A percentile compares a stretch with the other conserved stretches of the same genome.
These are phyloP conservation scores for Octomys mimax DNA, from an alignment of 2,797 vertebrate species.

Conservation along the genomic window DNA sequence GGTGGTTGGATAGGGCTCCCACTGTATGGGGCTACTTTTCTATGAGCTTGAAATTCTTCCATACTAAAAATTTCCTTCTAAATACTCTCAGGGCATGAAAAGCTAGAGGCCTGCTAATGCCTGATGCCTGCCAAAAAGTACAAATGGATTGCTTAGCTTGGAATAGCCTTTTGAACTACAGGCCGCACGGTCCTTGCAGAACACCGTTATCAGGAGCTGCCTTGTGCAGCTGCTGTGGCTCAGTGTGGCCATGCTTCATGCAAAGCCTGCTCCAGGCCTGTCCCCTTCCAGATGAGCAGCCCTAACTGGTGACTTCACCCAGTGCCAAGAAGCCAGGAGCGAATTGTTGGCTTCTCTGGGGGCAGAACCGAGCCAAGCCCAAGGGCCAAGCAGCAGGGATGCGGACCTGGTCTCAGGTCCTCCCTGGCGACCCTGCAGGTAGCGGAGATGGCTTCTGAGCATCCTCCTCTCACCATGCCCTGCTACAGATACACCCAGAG, in stretches of 20 bases:
- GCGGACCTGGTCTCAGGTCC: neutral
- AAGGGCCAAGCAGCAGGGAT: neutral
- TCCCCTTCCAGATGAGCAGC: neutral
- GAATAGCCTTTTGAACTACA: slow-evolving; percentile 34
- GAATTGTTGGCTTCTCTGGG: neutral
- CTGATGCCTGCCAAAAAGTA: slow-evolving; percentile 40
- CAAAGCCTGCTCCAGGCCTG: neutral
- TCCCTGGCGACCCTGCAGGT: neutral
- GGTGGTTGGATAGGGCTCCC: neutral
- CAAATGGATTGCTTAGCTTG: neutral
- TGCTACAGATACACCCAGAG: slow-evolving; percentile 62
- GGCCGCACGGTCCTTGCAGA: neutral
- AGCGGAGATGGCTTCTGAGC: neutral
- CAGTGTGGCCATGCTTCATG: neutral
- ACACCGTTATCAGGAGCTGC: neutral
- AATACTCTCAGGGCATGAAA: neutral
- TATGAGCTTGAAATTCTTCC: neutral
- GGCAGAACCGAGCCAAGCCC: neutral
- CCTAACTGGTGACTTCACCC: neutral
- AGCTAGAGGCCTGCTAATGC: slow-evolving; percentile 34
- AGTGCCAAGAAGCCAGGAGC: neutral
- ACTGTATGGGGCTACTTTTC: neutral
- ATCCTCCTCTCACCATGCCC: neutral
- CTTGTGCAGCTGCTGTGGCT: neutral
- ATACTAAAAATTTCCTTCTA: neutral